Evolutionary conservation across 2,888 invertebrate species (phyloP).

Genomic region (Lochmaea capreae): DNA sequence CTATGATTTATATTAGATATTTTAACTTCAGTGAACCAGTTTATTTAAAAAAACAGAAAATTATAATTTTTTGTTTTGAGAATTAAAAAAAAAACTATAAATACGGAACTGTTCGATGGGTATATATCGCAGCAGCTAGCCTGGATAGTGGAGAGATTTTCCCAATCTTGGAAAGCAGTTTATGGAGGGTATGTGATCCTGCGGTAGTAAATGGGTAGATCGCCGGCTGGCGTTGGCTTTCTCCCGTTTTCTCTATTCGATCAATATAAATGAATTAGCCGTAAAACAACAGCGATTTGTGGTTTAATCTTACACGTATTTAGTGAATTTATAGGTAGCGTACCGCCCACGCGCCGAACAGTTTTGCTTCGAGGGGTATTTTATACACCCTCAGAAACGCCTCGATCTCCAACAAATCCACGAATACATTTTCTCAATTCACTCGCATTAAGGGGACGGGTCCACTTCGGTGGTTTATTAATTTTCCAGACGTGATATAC

Average conservation of each 20-base stretch:
- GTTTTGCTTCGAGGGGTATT: constrained; percentile 48
- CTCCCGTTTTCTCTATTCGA: constrained; percentile 47
- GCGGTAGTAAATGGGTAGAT: constrained; percentile 40
- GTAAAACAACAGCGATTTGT: constrained; percentile 66
- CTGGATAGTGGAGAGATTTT: constrained; percentile 11
- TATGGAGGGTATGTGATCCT: constrained; percentile 45
- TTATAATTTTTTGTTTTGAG: too few relatives aligned
- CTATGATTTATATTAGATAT: too few relatives aligned
- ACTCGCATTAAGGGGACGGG: background rate
- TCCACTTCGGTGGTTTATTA: background rate
- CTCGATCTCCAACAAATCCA: constrained; percentile 20
- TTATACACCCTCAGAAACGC: constrained; percentile 46
- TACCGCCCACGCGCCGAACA: constrained; percentile 56
- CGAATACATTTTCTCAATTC: constrained; percentile 12
- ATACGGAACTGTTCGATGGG: constrained; percentile 7
- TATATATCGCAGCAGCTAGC: constrained; percentile 6
- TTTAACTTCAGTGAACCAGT: too few relatives aligned
- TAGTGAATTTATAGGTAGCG: constrained; percentile 62
- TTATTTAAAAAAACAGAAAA: too few relatives aligned
- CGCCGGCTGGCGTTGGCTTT: constrained; percentile 43
- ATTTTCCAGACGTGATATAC: background rate
- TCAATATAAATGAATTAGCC: constrained; percentile 67
- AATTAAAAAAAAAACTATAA: background rate
- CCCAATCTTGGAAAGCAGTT: constrained; percentile 41
- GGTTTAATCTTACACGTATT: constrained; percentile 67